These are phyloP conservation scores for Phoenoteleia sp. DNA, from an alignment of 2,888 invertebrate species.

Conservation along the genomic window DNA sequence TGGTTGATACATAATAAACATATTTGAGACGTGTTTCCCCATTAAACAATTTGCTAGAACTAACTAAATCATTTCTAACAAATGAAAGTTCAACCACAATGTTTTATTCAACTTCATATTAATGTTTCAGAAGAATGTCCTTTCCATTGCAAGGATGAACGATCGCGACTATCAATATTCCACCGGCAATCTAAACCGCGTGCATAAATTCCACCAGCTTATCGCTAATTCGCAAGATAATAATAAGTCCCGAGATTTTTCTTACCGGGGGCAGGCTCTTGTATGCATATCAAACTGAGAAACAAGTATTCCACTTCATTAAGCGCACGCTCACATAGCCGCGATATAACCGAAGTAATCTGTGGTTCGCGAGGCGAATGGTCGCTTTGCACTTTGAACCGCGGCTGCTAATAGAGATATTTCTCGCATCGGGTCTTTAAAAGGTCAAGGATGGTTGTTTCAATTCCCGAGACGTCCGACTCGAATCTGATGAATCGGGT, in stretches of 20 bases:
- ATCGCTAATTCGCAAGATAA: constrained; percentile 68
- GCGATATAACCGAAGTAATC: constrained; percentile 53
- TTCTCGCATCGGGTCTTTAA: constrained; percentile 43
- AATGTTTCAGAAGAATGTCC: constrained; percentile 19
- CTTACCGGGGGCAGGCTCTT: constrained; percentile 30
- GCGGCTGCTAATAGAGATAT: constrained; percentile 47
- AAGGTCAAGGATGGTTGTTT: constrained; percentile 57
- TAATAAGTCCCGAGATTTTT: constrained; percentile 29
- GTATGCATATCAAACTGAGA: constrained; percentile 68
- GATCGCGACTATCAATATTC: constrained; percentile 23
- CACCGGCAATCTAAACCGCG: constrained; percentile 12
- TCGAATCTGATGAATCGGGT: not conserved
- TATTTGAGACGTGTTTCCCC: no score
- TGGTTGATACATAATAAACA: no score
- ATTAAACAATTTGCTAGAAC: no score
- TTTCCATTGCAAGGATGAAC: constrained; percentile 29
- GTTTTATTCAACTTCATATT: no score
- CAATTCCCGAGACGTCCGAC: not conserved
- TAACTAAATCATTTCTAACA: no score
- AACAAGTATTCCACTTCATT: constrained; percentile 70
- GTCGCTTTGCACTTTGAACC: constrained; percentile 63
- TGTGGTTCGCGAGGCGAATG: constrained; percentile 42
- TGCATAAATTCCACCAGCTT: constrained; percentile 56
- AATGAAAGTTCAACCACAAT: no score
- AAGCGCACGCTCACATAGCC: constrained; percentile 52